These are phyloP conservation scores for Acromyrmex charruanus DNA, from an alignment of 1,140 invertebrate species.

Conservation along the genomic window DNA sequence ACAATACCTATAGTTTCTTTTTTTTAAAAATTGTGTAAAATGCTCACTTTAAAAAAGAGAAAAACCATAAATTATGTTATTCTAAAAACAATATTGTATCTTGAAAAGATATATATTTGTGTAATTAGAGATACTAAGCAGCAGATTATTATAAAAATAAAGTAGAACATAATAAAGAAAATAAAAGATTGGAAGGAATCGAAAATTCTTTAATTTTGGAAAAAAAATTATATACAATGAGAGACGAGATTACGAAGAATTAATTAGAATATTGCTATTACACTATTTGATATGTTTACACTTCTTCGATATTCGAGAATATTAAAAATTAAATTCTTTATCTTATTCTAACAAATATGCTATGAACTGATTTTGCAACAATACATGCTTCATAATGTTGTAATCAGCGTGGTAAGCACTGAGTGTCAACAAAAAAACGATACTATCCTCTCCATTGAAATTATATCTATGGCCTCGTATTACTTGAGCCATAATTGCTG, in stretches of 20 bases:
- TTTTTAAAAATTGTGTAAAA: neutral
- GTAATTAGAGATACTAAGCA: conserved; percentile 52
- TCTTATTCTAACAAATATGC: neutral
- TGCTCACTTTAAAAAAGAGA: neutral
- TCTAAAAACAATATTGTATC: neutral
- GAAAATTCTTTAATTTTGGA: neutral
- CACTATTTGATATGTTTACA: neutral
- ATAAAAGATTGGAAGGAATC: neutral
- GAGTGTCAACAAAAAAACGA: conserved; percentile 48
- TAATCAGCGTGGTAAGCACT: conserved; percentile 44
- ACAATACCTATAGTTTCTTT: neutral
- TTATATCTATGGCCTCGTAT: conserved; percentile 38
- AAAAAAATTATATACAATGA: no score
- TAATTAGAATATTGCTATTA: conserved; percentile 11
- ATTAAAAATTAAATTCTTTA: neutral
- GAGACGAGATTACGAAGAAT: neutral
- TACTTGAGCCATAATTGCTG: conserved; percentile 33
- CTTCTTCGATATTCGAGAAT: neutral
- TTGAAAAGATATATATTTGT: conserved; percentile 48
- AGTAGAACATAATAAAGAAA: conserved; percentile 1
- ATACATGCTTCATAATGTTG: neutral
- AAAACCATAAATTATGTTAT: neutral
- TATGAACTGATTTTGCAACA: conserved; percentile 26
- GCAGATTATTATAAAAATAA: conserved; percentile 72
- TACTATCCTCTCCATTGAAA: conserved; percentile 38